phyloP scores from a whole-genome alignment of 2,888 invertebrate genomes.

The Orthonevra nobilis region DNA sequence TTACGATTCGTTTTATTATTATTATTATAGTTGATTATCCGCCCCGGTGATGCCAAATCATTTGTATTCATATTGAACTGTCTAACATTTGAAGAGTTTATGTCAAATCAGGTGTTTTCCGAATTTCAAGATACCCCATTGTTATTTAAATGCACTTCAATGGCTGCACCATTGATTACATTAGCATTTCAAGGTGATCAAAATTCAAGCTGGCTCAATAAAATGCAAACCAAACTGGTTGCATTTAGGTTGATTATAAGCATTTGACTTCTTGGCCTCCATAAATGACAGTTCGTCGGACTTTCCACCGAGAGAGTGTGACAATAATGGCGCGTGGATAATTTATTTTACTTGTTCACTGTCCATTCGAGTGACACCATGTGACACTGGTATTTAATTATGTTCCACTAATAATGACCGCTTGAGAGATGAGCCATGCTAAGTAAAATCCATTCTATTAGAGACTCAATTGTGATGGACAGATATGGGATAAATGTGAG shows the following conservation, averaged over 20 bases:
- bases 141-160: constrained; percentile 68
- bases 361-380: constrained; percentile 44
- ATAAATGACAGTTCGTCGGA: constrained; percentile 20
- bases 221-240: constrained; percentile 15
- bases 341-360: constrained; percentile 67
- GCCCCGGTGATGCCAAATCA: constrained; percentile 14
- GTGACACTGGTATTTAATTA: constrained; percentile 59
- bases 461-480: constrained; percentile 67
- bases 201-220: constrained; percentile 28
- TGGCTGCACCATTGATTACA: constrained; percentile 56
- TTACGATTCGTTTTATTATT: constrained; percentile 30
- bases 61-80: background rate
- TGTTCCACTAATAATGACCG: background rate
- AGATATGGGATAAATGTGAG: constrained; percentile 67
- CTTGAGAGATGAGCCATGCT: constrained; percentile 20
- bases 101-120: constrained; percentile 40
- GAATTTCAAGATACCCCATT: constrained; percentile 13
- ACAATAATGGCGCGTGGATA: constrained; percentile 52
- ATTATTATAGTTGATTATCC: background rate
- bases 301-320: constrained; percentile 55
- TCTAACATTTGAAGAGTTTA: constrained; percentile 4
- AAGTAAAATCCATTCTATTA: constrained; percentile 59
- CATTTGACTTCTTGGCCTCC: constrained; percentile 3
- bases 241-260: background rate
- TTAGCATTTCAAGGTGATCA: constrained; percentile 57